Evolutionary conservation across 1,140 invertebrate genomes (phyloP).

Genomic region (Sitobion miscanthi): DNA sequence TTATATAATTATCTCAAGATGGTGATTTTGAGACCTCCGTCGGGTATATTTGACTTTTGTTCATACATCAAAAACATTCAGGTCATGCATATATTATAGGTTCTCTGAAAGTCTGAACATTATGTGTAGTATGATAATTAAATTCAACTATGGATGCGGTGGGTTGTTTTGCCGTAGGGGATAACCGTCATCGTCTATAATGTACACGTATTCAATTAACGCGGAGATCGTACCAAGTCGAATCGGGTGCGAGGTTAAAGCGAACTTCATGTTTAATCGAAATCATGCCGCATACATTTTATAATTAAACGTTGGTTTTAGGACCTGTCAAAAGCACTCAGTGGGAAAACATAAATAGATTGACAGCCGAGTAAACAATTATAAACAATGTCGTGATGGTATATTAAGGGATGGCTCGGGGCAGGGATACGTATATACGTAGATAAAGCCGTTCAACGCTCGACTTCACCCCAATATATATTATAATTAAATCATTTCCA

Average conservation of each 20-base stretch:
- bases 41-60: too few species aligned
- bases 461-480: neutral
- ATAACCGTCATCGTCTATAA: neutral
- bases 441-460: neutral
- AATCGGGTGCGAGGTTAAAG: neutral
- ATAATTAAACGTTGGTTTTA: neutral
- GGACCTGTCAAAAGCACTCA: neutral
- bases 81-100: neutral
- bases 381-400: neutral
- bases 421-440: too few species aligned
- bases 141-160: neutral
- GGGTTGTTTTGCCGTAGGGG: neutral
- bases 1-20: neutral
- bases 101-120: neutral
- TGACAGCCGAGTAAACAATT: neutral
- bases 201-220: neutral
- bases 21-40: neutral
- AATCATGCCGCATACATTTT: neutral
- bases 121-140: neutral
- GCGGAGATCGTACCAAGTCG: neutral
- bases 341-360: neutral
- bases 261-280: neutral
- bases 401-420: neutral
- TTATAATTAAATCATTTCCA: neutral
- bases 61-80: neutral